Evolutionary conservation across 1,140 invertebrate species (phyloP), one percentile per base, ranked within the genome.

Genomic region (Neodiprion fabricii): DNA sequence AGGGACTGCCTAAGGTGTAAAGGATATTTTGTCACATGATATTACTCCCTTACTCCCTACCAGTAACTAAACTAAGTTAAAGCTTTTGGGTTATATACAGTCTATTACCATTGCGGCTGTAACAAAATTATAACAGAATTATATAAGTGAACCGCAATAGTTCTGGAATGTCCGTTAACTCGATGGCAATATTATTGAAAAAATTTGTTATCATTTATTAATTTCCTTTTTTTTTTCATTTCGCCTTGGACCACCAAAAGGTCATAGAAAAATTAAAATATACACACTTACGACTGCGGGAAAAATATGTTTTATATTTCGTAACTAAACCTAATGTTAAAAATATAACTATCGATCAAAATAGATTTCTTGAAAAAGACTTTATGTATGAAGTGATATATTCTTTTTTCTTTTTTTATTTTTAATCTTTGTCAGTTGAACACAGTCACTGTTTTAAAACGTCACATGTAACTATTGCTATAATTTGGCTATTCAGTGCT

Each of bases 381-480:
- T 61, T 61, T 61, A 61, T 61, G 4, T 61, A 14, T 9, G 11
- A 61, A 61, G 11, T 17, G 53, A 61, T 61, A 61, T 61, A 40
- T 61, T 61, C n/a, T 12, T 61, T 61, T 14, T 61, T 11, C 10
- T 10, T 61, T 14, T 61, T 61, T 17, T 5, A 61, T n/a, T 10
- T 53, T 53, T 53, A 61, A 17, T 61, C 65, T 47, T 77, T 71
- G n/a, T 69, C 72, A 61, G 74, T 73, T 78, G 80, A 82, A 84
- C 77, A 81, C 74, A 76, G 75, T 76, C 79, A 71, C 61, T 78
- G 76, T 53, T 82, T 82, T 80, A 72, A 76, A 80, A 82, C 77
- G 74, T 76, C 71, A 78, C 73, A 73, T 66, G 74, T 48, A 77
- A 77, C 77, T 83, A 84, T 83, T 82, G 81, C 78, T 83, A 74